A percentile compares a stretch with the other conserved stretches of the same genome.
These are phyloP conservation scores for Nysson spinosus DNA, from an alignment of 2,888 invertebrate genomes.

Conservation along the genomic window DNA sequence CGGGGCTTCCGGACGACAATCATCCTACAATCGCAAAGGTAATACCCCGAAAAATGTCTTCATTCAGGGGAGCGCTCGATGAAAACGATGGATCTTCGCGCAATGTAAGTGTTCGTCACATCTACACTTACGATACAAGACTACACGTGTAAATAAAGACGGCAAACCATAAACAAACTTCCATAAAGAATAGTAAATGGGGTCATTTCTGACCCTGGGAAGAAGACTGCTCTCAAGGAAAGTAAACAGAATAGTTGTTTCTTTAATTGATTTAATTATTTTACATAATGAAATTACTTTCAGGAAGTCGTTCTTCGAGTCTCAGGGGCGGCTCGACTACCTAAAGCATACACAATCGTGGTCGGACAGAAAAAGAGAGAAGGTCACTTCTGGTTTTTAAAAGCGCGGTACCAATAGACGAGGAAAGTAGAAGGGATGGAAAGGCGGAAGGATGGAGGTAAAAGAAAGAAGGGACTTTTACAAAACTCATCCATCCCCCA, in stretches of 20 bases:
- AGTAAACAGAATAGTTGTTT: too few relatives aligned
- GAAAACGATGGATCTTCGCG: slow-evolving; percentile 56
- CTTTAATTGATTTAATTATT: too few relatives aligned
- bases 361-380: slow-evolving; percentile 26
- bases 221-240: too few relatives aligned
- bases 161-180: too few relatives aligned
- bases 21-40: slow-evolving; percentile 75
- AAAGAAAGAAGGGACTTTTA: slow-evolving; percentile 58
- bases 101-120: too few relatives aligned
- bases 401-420: slow-evolving; percentile 29
- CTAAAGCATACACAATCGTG: slow-evolving; percentile 49
- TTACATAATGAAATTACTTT: too few relatives aligned
- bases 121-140: too few relatives aligned
- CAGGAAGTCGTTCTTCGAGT: slow-evolving; percentile 19
- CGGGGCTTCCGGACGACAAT: slow-evolving; percentile 76
- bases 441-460: slow-evolving; percentile 21
- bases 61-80: slow-evolving; percentile 60
- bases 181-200: too few relatives aligned
- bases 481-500: slow-evolving; percentile 63
- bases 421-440: slow-evolving; percentile 13
- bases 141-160: too few relatives aligned
- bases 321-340: slow-evolving; percentile 45
- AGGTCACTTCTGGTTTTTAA: slow-evolving; percentile 54
- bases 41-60: slow-evolving; percentile 76
- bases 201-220: too few relatives aligned